Conservation (phyloP, 2,797 vertebrate species). For the Dipus sagitta region DNA sequence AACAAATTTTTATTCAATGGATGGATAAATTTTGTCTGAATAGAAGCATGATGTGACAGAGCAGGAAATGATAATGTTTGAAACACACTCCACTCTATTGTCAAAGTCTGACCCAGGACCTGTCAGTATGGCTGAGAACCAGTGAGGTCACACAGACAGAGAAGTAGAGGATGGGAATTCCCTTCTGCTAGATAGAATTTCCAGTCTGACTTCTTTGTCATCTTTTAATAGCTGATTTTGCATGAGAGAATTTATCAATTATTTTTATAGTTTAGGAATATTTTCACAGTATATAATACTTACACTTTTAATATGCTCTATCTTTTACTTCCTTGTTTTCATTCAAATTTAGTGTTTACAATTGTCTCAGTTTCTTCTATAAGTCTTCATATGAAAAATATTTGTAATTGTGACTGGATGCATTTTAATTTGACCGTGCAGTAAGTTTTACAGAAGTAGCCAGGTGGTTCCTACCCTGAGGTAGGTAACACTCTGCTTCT, state of each 20-base stretch:
- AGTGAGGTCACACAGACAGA: neutral
- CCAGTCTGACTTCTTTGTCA: neutral
- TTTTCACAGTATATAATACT: conserved; percentile 51
- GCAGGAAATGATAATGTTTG: neutral
- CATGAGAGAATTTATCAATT: neutral
- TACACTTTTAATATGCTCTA: conserved; percentile 33
- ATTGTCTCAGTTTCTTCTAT: neutral
- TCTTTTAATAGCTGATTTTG: neutral
- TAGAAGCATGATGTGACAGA: neutral
- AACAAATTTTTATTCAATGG: neutral
- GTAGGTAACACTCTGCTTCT: neutral
- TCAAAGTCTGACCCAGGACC: neutral
- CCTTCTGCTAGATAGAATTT: neutral
- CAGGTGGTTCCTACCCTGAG: neutral
- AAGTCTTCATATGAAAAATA: conserved; percentile 16
- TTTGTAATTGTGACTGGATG: neutral
- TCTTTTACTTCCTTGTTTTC: conserved; percentile 23
- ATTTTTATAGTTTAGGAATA: neutral
- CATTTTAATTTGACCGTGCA: neutral
- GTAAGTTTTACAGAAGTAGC: neutral
- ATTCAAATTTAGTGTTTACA: neutral
- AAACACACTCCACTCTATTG: neutral
- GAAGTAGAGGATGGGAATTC: neutral
- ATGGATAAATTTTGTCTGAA: neutral
- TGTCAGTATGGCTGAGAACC: neutral